Base-by-base conservation (phyloP, 1,140 invertebrate species). In the Hylaeus volcanicus region DNA sequence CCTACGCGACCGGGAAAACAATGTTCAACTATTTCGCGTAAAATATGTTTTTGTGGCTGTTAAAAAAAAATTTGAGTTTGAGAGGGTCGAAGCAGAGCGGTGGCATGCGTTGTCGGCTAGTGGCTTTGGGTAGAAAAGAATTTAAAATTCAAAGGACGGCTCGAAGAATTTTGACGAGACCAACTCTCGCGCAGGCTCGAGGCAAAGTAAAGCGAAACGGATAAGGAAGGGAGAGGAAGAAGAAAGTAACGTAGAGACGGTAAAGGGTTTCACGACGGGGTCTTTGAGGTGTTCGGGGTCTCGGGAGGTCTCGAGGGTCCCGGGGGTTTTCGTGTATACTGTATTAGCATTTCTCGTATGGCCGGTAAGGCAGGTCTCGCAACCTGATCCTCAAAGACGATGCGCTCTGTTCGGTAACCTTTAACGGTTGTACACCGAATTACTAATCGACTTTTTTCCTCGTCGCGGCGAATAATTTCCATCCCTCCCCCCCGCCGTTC, bases 271-370 rank as follows among this genome's bases (percentile, higher is more conserved):
- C 69, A 39, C 63, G 74, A 72, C 70, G 64, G 51, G 43, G 73
- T 72, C 75, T 64, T 11, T 64, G 58, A 55, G 43, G 41, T 39
- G 72, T 66, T 37, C 39, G n/a, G 74, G 65, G 74, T 81, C 80
- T 45, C 37, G 12, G 26, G 72, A 63, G 66, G 81, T 73, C 64
- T 53, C 82, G 68, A 63, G 79, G 80, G 68, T 74, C 71, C 73
- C 65, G 41, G 66, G 78, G 80, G 73, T 79, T 78, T 74, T 45
- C 39, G 12, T 58, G 12, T 26, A 26, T 26, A 26, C 26, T 26
- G 26, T 11, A 91, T 92, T 91, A 88, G 85, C 91, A 91, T 91
- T 91, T 91, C 90, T 88, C 87, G 90, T 88, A 88, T 66, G 88
- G 89, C 91, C 87, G 90, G 91, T 91, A 91, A 89, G 82, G 87